These are phyloP conservation scores for Mirza zaza DNA, from an alignment of 2,113 vertebrate genomes.

Conservation along the genomic window DNA sequence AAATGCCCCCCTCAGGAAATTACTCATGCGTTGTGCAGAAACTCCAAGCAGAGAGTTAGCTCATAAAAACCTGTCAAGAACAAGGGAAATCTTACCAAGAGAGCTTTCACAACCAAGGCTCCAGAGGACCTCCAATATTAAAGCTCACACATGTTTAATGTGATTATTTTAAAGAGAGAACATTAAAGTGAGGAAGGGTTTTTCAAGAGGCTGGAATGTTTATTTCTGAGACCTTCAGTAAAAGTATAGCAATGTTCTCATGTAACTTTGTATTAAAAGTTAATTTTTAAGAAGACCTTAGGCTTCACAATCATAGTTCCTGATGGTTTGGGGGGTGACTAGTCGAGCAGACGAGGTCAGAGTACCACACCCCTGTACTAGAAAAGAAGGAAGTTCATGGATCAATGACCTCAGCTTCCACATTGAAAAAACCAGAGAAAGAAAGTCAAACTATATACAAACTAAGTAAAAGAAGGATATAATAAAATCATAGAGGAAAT, in stretches of 20 bases:
- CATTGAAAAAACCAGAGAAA: neutral
- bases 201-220: neutral
- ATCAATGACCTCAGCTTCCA: neutral
- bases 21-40: too few relatives aligned
- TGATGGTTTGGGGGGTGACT: fast-evolving
- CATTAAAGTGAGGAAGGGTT: fast-evolving
- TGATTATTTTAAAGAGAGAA: neutral
- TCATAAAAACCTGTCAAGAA: neutral
- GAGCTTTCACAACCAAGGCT: too few relatives aligned
- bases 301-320: fast-evolving
- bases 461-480: neutral
- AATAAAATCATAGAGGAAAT: neutral
- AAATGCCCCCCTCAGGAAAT: too few relatives aligned
- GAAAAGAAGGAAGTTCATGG: neutral
- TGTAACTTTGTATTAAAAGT: neutral
- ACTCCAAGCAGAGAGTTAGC: neutral
- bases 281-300: neutral
- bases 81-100: neutral
- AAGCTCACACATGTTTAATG: neutral
- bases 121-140: neutral
- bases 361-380: neutral
- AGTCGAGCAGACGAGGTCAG: fast-evolving
- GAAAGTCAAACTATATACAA: neutral
- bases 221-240: neutral
- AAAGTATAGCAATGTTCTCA: neutral